phyloP scores from a whole-genome alignment of 2,888 invertebrate genomes.

The Chamaedrilus cognettii region DNA sequence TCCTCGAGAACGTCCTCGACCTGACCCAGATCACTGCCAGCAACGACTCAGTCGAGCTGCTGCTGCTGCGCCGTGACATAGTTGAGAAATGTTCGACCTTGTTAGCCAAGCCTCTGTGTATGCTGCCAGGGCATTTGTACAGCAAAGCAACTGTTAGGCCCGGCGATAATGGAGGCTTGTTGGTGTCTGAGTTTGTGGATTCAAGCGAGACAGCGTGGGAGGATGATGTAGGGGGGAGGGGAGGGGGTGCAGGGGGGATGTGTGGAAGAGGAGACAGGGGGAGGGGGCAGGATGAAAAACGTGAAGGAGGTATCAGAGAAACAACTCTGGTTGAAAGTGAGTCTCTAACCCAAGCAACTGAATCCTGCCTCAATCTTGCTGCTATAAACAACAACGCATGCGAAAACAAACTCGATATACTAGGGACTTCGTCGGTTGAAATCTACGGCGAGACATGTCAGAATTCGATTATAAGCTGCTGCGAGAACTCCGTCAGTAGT shows the following conservation, averaged over 20 bases:
- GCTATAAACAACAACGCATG: too few species aligned
- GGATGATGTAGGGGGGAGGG: neutral
- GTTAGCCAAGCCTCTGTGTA: neutral
- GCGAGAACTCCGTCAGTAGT: too few species aligned
- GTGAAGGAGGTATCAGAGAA: neutral
- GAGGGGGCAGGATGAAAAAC: neutral
- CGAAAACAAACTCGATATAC: too few species aligned
- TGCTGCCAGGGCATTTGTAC: neutral
- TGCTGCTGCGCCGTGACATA: neutral
- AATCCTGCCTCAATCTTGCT: too few species aligned
- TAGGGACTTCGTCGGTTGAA: too few species aligned
- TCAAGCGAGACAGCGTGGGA: neutral
- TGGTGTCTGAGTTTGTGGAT: neutral
- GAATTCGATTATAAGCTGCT: too few species aligned
- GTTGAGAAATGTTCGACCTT: neutral
- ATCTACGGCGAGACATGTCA: too few species aligned
- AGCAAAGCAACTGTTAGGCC: neutral
- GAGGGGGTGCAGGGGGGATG: neutral
- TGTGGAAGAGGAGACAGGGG: neutral
- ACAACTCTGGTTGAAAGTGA: too few species aligned
- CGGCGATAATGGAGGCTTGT: neutral
- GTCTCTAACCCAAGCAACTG: too few species aligned
- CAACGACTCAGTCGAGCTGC: neutral
- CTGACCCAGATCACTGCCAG: neutral
- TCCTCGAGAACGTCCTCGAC: neutral